Evolutionary conservation across 2,797 vertebrate species (phyloP), one percentile per base, ranked within the genome.

Genomic region (Sternotherus odoratus): DNA sequence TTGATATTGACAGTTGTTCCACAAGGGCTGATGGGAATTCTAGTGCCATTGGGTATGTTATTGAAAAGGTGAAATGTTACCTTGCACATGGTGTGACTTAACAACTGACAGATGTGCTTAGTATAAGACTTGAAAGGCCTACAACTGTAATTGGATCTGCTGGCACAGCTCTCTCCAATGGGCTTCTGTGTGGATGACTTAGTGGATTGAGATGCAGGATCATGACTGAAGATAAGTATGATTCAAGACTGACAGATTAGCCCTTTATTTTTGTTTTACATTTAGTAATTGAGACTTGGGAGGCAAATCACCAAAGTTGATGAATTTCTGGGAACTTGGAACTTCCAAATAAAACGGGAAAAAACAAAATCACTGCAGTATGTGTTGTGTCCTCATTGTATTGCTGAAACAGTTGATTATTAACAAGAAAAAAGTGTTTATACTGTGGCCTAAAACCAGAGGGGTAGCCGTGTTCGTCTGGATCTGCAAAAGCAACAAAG

Each of bases 311-410:
- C 88, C 57, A 43, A 63, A 51, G 3, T 12, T 50, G 51, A 49
- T 77, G 75, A 54, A 88, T 77, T 12, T 82, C 84, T 85, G 26
- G 56, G 36, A 39, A 50, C 53, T 90, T 50, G 53, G 48, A 49
- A 81, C 11, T 90, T 82, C 77, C 69, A 95, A 95, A 97, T 96
- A 97, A 97, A 97, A 88, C 43, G 75, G 91, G 94, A 95, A 94
- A 90, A 92, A 91, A 69, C 60, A 88, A 78, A 57, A 19, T 69
- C 1, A 6, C 1, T 6, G 50, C 60, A 24, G 26, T 4, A 48
- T 89, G 36, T 93, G 78, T 85, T 85, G 0, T 43, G 28, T 81
- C 21, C 91, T 94, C 92, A 46, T 75, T 95, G 21, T 51, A n/a
- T 51, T 56, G 7, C 19, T 75, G 8, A 66, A 86, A 30, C 43